Conservation (phyloP, 2,113 vertebrate genomes). For the Hirundichthys speculiger region DNA sequence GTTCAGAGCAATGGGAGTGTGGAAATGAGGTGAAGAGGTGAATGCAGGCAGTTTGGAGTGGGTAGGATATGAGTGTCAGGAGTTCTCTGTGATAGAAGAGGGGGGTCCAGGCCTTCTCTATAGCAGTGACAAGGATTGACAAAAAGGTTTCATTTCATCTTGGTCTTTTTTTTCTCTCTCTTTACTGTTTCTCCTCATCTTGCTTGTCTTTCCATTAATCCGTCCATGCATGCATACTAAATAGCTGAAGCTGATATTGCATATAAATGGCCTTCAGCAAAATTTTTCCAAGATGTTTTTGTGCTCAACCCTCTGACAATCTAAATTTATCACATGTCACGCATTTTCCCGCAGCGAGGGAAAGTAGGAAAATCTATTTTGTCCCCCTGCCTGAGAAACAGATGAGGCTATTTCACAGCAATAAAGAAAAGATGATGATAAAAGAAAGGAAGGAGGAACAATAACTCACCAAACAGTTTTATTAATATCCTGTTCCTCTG, state of each 20-base stretch:
- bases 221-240: neutral
- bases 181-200: slow-evolving; percentile 8
- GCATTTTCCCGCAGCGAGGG: slow-evolving; percentile 7
- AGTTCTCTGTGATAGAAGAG: too few species aligned
- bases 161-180: neutral
- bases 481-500: slow-evolving; percentile 60
- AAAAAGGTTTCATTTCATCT: too few species aligned
- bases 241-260: slow-evolving; percentile 16
- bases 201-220: slow-evolving; percentile 1
- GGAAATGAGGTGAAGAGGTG: too few species aligned
- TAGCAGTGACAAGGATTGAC: too few species aligned
- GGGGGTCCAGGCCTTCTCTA: too few species aligned
- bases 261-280: slow-evolving; percentile 11
- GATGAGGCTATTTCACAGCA: slow-evolving; percentile 36
- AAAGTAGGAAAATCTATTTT: slow-evolving; percentile 45
- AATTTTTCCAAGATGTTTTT: slow-evolving; percentile 15
- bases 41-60: too few species aligned
- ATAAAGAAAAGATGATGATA: slow-evolving; percentile 50
- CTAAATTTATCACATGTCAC: slow-evolving; percentile 34
- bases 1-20: too few species aligned
- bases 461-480: slow-evolving; percentile 59
- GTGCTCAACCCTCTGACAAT: slow-evolving; percentile 5
- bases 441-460: slow-evolving; percentile 42
- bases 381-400: slow-evolving; percentile 16
- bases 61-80: too few species aligned